Base-by-base conservation (phyloP, 1,140 invertebrate species). In the Apolygus lucorum region DNA sequence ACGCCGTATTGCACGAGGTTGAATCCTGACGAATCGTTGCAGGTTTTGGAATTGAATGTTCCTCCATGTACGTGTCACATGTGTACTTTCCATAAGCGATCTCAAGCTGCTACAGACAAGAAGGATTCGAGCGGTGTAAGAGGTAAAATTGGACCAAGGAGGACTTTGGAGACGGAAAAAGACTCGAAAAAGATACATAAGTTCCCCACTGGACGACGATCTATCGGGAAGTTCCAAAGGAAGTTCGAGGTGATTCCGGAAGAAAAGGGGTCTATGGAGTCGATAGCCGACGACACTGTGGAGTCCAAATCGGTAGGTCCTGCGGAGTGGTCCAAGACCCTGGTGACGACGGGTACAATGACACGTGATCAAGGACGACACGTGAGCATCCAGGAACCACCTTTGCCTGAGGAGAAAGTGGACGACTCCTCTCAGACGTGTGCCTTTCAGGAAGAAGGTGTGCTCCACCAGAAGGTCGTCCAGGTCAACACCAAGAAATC, bases 221-320 rank as follows among this genome's bases (percentile, higher is more conserved):
- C 59, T 2, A 17, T 14, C 2, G 29, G 26, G 17, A 59, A 29
- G 28, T 68, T 54, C 25, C n/a, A 26, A 62, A 62, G 27, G 29
- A 68, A 62, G 67, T 75, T 75, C 65, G 74, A 75, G 70, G 74
- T 68, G 13, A 75, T 75, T 28, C 74, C 74, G 2, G 74, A 75
- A 71, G 74, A 74, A 66, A 71, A 68, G 63, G 72, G 27, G 34
- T 74, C 73, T 4, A 54, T 67, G 21, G 73, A 74, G 28, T 71
- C 71, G 21, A 66, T 67, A 11, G 42, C 49, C 24, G 69, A 71
- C 17, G n/a, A n/a, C n/a, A n/a, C n/a, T n/a, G 63, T 49, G 27
- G 49, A 63, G n/a, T 24, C 52, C 28, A 42, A 63, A 66, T 21
- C n/a, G 1, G 52, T 28, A 62, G 66, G 59, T 62, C 27, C n/a